phyloP scores from a whole-genome alignment of 2,888 invertebrate genomes.

The Morinoia aosen region DNA sequence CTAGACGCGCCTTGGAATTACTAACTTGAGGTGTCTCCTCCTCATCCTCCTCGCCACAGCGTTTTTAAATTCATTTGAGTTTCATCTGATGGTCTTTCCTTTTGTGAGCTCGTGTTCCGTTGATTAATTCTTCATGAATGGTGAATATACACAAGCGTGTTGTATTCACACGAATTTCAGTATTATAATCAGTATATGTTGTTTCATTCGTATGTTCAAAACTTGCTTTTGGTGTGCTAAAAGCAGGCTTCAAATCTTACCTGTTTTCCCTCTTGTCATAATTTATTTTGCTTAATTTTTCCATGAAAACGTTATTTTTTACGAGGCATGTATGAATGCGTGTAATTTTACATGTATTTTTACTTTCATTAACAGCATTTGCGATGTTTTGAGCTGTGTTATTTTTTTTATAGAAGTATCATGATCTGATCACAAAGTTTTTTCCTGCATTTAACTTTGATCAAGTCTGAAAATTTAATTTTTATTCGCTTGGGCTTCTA shows the following conservation, averaged over 20 bases:
- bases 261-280: background rate
- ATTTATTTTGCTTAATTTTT: background rate
- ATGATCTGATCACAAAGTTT: background rate
- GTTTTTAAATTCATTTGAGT: background rate
- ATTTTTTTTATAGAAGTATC: background rate
- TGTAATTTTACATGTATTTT: background rate
- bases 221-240: background rate
- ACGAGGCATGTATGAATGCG: background rate
- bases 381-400: background rate
- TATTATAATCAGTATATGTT: background rate
- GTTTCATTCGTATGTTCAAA: background rate
- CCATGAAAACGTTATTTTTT: background rate
- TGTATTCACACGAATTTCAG: background rate
- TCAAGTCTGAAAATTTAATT: background rate
- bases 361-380: background rate
- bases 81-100: background rate
- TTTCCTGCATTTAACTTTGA: background rate
- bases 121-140: background rate
- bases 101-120: background rate
- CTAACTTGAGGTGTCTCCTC: background rate
- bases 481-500: background rate
- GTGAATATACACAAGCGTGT: background rate
- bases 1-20: constrained; percentile 5
- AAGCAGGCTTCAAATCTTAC: background rate
- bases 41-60: background rate